Conservation (phyloP, 2,797 vertebrate genomes). For the Chelon labrosus region DNA sequence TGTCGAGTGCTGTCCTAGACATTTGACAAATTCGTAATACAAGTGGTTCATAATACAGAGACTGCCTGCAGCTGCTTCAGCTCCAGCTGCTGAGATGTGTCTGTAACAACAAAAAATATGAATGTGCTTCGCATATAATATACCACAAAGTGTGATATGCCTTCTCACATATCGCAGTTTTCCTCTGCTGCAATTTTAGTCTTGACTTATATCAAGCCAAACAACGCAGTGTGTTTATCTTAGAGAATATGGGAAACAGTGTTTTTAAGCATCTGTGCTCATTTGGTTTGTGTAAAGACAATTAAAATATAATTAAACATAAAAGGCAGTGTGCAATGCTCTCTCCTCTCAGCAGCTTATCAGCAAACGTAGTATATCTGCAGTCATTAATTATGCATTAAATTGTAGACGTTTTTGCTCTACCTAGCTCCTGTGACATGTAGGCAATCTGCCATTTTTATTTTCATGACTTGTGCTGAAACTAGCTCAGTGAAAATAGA, state of each 20-base stretch:
- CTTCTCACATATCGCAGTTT: neutral
- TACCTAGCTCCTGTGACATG: neutral
- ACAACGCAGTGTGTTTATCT: neutral
- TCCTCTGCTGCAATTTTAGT: neutral
- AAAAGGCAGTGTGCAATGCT: neutral
- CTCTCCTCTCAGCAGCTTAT: conserved; percentile 1
- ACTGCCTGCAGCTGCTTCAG: neutral
- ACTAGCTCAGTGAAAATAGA: conserved; percentile 4
- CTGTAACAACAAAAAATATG: no score
- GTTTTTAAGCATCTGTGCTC: neutral
- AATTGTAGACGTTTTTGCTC: neutral
- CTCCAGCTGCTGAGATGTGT: neutral
- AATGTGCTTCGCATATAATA: neutral
- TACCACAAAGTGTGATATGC: neutral
- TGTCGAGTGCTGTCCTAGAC: neutral
- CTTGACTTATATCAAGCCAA: neutral
- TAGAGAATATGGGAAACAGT: neutral
- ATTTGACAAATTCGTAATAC: conserved; percentile 14
- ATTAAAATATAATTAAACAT: conserved; percentile 21
- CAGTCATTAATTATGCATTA: conserved; percentile 39
- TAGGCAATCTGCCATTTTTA: conserved; percentile 10
- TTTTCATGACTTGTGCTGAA: neutral
- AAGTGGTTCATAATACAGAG: conserved; percentile 10
- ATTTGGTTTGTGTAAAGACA: conserved; percentile 4
- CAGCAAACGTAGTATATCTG: conserved; percentile 15